phyloP scores from a whole-genome alignment of 2,888 invertebrate species.

The Drosophila antonietae region DNA sequence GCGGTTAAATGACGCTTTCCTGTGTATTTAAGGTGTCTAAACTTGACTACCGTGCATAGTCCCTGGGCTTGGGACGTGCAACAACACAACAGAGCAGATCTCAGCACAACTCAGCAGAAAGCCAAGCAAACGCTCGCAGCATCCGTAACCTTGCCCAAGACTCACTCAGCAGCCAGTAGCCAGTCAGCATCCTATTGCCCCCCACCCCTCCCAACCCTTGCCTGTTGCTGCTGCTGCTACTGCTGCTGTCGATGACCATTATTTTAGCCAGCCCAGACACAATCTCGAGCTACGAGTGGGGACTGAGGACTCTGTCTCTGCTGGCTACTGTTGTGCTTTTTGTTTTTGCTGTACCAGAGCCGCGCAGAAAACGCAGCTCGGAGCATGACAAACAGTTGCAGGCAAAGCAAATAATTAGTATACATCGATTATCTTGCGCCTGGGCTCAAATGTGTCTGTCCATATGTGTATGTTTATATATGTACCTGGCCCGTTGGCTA shows the following conservation, averaged over 20 bases:
- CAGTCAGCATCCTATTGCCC: not conserved
- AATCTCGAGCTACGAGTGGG: conserved; percentile 19
- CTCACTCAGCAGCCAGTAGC: conserved; percentile 22
- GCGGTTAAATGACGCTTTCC: conserved; percentile 78
- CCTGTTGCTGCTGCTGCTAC: not conserved
- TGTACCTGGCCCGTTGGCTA: conserved; percentile 62
- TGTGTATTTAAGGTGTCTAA: conserved; percentile 81
- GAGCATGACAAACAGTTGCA: conserved; percentile 80
- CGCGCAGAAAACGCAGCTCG: conserved; percentile 19
- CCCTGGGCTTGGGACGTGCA: conserved; percentile 5
- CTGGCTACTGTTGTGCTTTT: conserved; percentile 64
- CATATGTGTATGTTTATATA: conserved; percentile 27
- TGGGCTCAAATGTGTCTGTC: conserved; percentile 47
- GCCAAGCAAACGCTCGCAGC: conserved; percentile 37
- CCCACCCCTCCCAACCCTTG: not conserved
- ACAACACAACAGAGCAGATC: conserved; percentile 5
- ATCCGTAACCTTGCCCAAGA: conserved; percentile 76
- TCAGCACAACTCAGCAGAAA: conserved; percentile 1
- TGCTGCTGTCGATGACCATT: conserved; percentile 72
- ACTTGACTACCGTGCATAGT: conserved; percentile 74
- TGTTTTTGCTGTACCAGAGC: conserved; percentile 74
- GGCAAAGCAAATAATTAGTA: conserved; percentile 80
- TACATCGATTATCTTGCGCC: conserved; percentile 78
- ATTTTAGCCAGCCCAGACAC: conserved; percentile 59
- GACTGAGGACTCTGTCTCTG: conserved; percentile 14